Conservation (phyloP, 2,113 vertebrate species). For the Willisornis vidua region DNA sequence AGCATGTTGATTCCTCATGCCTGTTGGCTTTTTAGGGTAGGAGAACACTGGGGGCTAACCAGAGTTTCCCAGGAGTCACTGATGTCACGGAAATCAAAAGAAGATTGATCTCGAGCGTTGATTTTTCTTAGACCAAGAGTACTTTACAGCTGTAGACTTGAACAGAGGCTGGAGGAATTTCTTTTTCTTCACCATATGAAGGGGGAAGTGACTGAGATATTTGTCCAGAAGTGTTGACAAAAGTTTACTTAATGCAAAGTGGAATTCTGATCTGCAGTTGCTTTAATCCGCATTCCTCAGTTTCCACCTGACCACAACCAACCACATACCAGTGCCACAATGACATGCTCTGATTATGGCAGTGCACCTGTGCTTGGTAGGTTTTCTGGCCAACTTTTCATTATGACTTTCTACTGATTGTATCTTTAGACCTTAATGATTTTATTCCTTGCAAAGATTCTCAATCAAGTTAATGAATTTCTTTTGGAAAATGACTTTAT, state of each 20-base stretch:
- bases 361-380: background rate
- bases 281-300: slow-evolving; percentile 41
- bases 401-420: background rate
- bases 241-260: slow-evolving; percentile 25
- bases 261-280: slow-evolving; percentile 34
- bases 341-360: background rate
- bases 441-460: background rate
- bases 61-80: background rate
- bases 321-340: background rate
- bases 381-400: background rate
- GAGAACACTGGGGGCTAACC: fast-evolving
- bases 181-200: background rate
- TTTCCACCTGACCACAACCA: background rate
- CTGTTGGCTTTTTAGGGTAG: background rate
- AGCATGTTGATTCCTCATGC: fast-evolving
- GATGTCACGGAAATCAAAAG: background rate
- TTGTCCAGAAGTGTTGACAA: background rate
- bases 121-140: background rate
- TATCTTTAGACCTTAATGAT: background rate
- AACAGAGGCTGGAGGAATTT: background rate
- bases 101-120: fast-evolving
- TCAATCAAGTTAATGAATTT: background rate
- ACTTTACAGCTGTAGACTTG: background rate
- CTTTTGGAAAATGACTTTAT: background rate
- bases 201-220: background rate